A percentile compares a stretch with the other conserved stretches of the same genome.
Conservation (phyloP, 1,140 invertebrate genomes). For the Pogonus chalceus region DNA sequence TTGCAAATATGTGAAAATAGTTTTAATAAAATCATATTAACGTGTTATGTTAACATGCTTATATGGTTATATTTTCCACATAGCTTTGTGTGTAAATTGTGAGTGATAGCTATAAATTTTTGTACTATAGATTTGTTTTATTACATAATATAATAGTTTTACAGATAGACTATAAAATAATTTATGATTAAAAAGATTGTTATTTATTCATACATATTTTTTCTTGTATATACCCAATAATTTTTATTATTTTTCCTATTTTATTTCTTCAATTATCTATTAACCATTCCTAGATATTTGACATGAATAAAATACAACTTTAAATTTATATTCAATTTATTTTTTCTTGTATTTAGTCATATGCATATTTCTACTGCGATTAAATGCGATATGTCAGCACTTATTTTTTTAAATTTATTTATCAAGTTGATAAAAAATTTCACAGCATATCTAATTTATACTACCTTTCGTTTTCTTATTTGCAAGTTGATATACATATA, state of each 20-base stretch:
- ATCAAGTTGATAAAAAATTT: too few relatives aligned
- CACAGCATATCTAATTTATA: too few relatives aligned
- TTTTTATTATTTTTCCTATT: neutral
- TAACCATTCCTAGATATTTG: too few relatives aligned
- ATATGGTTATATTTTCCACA: neutral
- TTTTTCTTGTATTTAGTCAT: too few relatives aligned
- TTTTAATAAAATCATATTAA: neutral
- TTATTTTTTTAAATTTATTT: too few relatives aligned
- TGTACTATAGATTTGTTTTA: slow-evolving; percentile 6
- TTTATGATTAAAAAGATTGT: slow-evolving; percentile 8
- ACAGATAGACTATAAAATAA: slow-evolving; percentile 6
- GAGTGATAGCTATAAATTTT: slow-evolving; percentile 2
- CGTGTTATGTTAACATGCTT: neutral
- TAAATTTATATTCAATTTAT: too few relatives aligned
- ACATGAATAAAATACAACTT: too few relatives aligned
- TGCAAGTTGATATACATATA: too few relatives aligned
- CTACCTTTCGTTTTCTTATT: too few relatives aligned
- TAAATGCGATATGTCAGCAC: too few relatives aligned
- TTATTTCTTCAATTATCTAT: too few relatives aligned
- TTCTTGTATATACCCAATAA: neutral
- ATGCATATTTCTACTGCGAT: too few relatives aligned
- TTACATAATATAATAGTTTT: neutral
- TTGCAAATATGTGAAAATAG: slow-evolving; percentile 8
- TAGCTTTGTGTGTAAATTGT: slow-evolving; percentile 1
- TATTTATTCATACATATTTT: slow-evolving; percentile 4